These are phyloP conservation scores for Carposina sasakii DNA, from an alignment of 1,140 invertebrate genomes.

Conservation along the genomic window DNA sequence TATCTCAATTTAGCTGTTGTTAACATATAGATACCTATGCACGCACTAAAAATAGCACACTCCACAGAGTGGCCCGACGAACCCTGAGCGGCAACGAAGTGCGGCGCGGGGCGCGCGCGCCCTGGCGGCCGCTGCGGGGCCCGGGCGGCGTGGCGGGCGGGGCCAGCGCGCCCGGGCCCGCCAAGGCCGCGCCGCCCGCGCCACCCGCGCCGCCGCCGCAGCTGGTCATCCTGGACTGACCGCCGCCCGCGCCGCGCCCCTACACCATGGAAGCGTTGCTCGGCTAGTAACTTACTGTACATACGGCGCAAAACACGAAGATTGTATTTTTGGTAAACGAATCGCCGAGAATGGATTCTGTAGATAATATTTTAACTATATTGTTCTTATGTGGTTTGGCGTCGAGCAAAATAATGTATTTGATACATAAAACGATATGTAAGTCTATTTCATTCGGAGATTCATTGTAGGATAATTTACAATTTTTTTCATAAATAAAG, in stretches of 20 bases:
- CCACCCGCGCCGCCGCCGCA: slow-evolving; percentile 71
- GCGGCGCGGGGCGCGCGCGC: slow-evolving; percentile 90
- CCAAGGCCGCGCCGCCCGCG: slow-evolving; percentile 90
- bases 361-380: slow-evolving; percentile 73
- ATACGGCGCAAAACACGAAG: too few species aligned
- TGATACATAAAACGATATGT: slow-evolving; percentile 73
- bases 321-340: slow-evolving; percentile 69
- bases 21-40: too few species aligned
- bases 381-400: slow-evolving; percentile 71
- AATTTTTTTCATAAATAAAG: slow-evolving; percentile 75
- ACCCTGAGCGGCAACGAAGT: slow-evolving; percentile 86
- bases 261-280: slow-evolving; percentile 77
- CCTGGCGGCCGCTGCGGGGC: slow-evolving; percentile 82
- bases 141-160: slow-evolving; percentile 77
- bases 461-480: slow-evolving; percentile 75
- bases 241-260: slow-evolving; percentile 69
- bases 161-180: slow-evolving; percentile 52
- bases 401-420: slow-evolving; percentile 69
- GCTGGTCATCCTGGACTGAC: slow-evolving; percentile 82
- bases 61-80: slow-evolving; percentile 84
- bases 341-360: slow-evolving; percentile 67
- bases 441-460: slow-evolving; percentile 74
- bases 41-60: too few species aligned
- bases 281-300: too few species aligned
- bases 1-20: too few species aligned